Conservation (phyloP, 2,888 invertebrate species). For the Lysandra bellargus region DNA sequence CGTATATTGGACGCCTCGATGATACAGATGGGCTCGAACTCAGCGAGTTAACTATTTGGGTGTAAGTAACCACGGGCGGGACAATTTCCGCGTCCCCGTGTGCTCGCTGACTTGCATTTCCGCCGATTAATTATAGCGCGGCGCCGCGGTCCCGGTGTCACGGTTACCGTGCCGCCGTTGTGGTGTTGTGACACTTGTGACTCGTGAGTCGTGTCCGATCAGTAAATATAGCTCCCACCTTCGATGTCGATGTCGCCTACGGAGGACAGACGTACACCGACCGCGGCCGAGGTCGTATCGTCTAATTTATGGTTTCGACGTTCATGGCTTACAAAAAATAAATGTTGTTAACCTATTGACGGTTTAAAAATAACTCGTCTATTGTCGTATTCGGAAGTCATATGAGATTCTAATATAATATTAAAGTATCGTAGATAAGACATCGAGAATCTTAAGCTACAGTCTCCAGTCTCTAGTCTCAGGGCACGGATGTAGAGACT, state of each 20-base stretch:
- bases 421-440: no score
- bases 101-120: constrained; percentile 17
- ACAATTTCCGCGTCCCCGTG: background rate
- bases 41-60: background rate
- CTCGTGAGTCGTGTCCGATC: background rate
- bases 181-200: background rate
- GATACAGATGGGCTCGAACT: background rate
- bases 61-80: background rate
- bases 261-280: background rate
- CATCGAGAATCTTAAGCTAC: no score
- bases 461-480: no score
- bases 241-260: background rate
- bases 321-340: background rate
- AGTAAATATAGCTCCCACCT: background rate
- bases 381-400: background rate
- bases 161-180: background rate
- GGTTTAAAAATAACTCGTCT: background rate
- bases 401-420: no score
- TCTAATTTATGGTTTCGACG: background rate
- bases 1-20: background rate
- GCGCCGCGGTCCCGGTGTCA: background rate
- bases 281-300: background rate
- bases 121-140: background rate
- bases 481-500: no score
- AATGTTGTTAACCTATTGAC: background rate